Conservation (phyloP, 2,113 vertebrate species). For the Herpailurus yagouaroundi region DNA sequence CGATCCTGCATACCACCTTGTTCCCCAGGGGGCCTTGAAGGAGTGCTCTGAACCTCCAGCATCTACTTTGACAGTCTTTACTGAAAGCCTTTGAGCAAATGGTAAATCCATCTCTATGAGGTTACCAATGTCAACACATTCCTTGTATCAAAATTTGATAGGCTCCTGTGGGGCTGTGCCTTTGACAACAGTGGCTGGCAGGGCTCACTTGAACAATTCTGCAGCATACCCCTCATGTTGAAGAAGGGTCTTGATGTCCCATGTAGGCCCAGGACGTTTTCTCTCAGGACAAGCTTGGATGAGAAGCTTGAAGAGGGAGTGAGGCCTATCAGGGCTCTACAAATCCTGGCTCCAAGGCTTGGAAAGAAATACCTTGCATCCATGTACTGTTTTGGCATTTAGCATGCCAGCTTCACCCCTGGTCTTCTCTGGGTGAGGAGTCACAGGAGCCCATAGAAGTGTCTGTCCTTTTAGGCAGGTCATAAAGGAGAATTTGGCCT, state of each 20-base stretch:
- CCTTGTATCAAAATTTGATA: constrained; percentile 12
- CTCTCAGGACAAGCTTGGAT: background rate
- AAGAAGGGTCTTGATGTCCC: background rate
- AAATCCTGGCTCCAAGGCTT: background rate
- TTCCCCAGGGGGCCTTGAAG: background rate
- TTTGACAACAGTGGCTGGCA: background rate
- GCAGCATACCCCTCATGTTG: background rate
- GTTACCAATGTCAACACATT: constrained; percentile 63
- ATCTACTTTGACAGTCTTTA: constrained; percentile 53
- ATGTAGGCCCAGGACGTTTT: background rate
- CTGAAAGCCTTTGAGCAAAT: constrained; percentile 62
- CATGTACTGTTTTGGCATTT: background rate
- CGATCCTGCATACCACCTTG: background rate
- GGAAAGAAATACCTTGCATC: background rate
- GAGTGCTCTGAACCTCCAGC: background rate
- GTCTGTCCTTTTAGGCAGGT: background rate
- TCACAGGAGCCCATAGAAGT: background rate
- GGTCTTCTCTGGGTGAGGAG: background rate
- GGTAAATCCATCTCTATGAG: constrained; percentile 61
- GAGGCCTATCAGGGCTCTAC: background rate
- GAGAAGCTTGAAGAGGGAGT: background rate
- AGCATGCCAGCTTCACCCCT: fast-evolving
- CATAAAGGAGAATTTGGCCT: background rate
- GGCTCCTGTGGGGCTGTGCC: background rate
- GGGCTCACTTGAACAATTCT: background rate